phyloP scores from a whole-genome alignment of 2,113 vertebrate genomes.

The Laticauda laticaudata region DNA sequence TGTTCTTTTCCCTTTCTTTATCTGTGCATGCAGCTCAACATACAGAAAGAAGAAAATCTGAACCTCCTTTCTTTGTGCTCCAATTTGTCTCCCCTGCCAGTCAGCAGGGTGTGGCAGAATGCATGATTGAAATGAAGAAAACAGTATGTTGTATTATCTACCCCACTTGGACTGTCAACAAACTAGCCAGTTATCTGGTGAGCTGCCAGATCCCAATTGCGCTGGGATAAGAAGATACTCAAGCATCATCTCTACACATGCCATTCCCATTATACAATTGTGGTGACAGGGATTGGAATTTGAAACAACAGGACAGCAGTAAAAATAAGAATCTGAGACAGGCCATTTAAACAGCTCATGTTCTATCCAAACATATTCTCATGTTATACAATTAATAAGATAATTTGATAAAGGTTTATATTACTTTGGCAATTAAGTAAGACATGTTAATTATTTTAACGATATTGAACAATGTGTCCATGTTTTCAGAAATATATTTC shows the following conservation, averaged over 20 bases:
- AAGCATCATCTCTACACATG: background rate
- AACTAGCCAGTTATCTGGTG: background rate
- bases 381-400: background rate
- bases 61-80: background rate
- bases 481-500: background rate
- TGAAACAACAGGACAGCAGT: background rate
- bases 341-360: background rate
- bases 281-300: background rate
- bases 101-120: background rate
- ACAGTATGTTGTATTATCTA: background rate
- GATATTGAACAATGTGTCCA: background rate
- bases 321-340: background rate
- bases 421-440: slow-evolving; percentile 9
- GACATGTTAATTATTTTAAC: background rate
- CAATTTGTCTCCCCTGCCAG: background rate
- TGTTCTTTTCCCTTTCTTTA: background rate
- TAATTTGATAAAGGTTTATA: background rate
- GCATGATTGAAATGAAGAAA: background rate
- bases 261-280: background rate
- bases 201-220: background rate
- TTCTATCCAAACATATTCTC: background rate
- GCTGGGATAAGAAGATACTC: background rate
- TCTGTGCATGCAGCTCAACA: background rate
- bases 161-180: background rate
- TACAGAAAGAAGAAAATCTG: background rate